A percentile compares a stretch with the other conserved stretches of the same genome.
Evolutionary conservation across 2,797 vertebrate species (phyloP).

Genomic region (Falco biarmicus): DNA sequence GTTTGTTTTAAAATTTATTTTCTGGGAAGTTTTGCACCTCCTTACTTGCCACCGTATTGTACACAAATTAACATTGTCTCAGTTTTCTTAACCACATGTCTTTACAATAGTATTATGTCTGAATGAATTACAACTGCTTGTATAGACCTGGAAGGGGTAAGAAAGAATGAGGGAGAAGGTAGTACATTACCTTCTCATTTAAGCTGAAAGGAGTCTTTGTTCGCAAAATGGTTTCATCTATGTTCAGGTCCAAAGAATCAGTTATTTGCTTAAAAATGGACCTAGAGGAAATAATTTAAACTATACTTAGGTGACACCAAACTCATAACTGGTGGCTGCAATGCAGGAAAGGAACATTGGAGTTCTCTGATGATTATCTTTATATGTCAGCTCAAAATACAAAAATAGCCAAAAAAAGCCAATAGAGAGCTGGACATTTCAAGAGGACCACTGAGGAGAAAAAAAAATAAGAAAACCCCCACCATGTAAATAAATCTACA

Average conservation of each 20-base stretch:
- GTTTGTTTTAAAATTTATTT: neutral
- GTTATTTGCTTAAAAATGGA: neutral
- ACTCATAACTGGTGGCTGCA: neutral
- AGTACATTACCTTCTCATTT: neutral
- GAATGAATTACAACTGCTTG: neutral
- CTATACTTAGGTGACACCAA: neutral
- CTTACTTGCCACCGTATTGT: neutral
- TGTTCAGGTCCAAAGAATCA: neutral
- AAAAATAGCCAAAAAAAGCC: neutral
- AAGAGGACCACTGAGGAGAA: neutral
- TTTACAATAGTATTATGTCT: neutral
- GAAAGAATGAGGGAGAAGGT: neutral
- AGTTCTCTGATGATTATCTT: neutral
- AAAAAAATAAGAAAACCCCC: neutral
- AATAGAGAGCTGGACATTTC: neutral
- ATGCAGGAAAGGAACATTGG: neutral
- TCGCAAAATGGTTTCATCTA: neutral
- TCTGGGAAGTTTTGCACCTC: neutral
- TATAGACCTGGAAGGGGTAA: neutral
- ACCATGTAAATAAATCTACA: neutral
- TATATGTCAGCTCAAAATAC: neutral
- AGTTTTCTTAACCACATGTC: neutral
- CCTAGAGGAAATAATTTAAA: neutral
- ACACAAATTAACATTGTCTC: neutral
- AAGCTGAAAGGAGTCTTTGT: neutral